Percentiles rank a stretch among this genome's conserved stretches.
Conservation (phyloP, 2,888 invertebrate genomes). For the Hypsopygia costalis region DNA sequence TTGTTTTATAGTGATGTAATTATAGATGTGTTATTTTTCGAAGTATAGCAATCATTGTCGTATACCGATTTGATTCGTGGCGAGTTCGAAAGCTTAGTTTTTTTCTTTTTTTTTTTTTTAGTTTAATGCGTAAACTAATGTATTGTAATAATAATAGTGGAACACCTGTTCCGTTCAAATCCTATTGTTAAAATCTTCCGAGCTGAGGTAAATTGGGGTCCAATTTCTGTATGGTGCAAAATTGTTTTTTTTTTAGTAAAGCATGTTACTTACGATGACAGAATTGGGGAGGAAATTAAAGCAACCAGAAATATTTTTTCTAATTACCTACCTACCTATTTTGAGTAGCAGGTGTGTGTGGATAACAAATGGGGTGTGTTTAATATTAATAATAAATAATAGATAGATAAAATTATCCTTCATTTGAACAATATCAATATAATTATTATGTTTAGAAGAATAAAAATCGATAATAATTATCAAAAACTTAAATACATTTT, state of each 20-base stretch:
- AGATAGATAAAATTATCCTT: too few species aligned
- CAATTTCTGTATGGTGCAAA: constrained; percentile 23
- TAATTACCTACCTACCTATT: constrained; percentile 2
- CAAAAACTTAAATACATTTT: too few species aligned
- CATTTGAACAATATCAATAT: too few species aligned
- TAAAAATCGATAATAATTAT: too few species aligned
- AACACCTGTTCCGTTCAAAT: constrained; percentile 69
- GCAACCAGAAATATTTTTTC: constrained; percentile 17
- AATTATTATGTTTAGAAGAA: too few species aligned
- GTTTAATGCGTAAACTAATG: constrained; percentile 71
- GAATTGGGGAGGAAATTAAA: constrained; percentile 13
- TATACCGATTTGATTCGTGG: constrained; percentile 78
- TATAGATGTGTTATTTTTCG: constrained; percentile 68
- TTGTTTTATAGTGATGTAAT: constrained; percentile 33
- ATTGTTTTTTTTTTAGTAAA: constrained; percentile 32
- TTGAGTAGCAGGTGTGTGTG: too few species aligned
- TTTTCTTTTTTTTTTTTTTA: constrained; percentile 43
- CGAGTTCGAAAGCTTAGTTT: constrained; percentile 54
- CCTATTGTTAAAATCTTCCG: constrained; percentile 57
- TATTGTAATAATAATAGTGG: constrained; percentile 72
- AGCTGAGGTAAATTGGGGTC: constrained; percentile 47
- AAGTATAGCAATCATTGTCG: constrained; percentile 76
- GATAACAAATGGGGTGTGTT: too few species aligned
- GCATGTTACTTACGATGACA: background rate
- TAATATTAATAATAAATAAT: too few species aligned